Conservation (phyloP, 2,113 vertebrate genomes). For the Vidua chalybeata region DNA sequence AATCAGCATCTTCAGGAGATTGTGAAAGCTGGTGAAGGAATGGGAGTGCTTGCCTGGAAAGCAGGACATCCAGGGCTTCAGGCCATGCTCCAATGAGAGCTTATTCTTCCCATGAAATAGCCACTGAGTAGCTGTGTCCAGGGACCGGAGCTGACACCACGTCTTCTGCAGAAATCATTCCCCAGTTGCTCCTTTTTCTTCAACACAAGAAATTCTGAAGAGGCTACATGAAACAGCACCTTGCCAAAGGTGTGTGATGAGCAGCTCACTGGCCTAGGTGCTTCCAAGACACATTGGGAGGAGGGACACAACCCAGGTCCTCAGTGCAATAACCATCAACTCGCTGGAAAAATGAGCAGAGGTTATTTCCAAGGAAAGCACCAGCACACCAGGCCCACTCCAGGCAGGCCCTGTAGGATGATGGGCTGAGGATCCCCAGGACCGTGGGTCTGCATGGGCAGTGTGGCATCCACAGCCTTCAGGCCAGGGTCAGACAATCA, state of each 20-base stretch:
- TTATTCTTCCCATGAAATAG: not conserved
- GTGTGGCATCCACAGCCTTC: not conserved
- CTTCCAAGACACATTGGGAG: not conserved
- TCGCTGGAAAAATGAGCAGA: not conserved
- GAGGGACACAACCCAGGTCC: not conserved
- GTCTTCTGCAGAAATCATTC: not conserved
- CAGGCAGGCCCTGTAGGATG: not conserved
- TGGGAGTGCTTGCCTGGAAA: not conserved
- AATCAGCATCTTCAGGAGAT: not conserved
- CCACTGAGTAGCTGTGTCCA: not conserved
- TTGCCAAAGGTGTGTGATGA: not conserved
- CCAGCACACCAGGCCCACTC: not conserved
- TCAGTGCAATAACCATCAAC: not conserved
- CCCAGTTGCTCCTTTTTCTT: not conserved
- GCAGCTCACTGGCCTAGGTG: not conserved
- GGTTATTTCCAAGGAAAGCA: not conserved
- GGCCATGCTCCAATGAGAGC: not conserved
- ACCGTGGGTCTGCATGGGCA: not conserved
- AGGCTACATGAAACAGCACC: rapidly evolving
- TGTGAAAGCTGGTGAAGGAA: not conserved
- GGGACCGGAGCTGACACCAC: not conserved
- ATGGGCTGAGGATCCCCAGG: not conserved
- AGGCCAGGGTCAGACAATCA: not conserved
- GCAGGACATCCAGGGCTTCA: not conserved
- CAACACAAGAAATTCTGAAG: not conserved